Base-by-base conservation (phyloP, 2,797 vertebrate species). In the Pterois miles region DNA sequence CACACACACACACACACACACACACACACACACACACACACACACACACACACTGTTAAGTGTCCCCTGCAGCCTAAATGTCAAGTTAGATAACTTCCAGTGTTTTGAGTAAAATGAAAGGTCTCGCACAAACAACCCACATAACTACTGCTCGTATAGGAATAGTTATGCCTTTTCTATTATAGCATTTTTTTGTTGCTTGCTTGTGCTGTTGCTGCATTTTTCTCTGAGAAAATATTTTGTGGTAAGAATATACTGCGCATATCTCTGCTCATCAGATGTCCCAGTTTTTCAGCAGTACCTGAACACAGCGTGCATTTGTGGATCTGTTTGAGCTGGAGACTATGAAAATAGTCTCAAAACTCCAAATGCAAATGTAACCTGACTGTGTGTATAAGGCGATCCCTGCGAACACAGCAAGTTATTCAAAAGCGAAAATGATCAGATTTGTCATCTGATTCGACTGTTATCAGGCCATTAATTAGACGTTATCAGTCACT, bases 41-140 rank as follows among this genome's bases (percentile, higher is more conserved):
- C 40, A 54, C 57, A 63, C 23, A 68, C 58, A 36, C 25, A 46
- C 29, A 60, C 3, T n/a, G 22, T 59, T 53, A 63, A 66, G 63
- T 40, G 52, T 74, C 54, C 54, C 75, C 78, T 66, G 46, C 59
- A 78, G 76, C 66, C 50, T 66, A 40, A 36, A 78, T 70, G 85
- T 69, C 74, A 84, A 29, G 60, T 75, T 75, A 65, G 50, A 87
- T 86, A 65, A 82, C 79, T 83, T 74, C 70, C 78, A 71, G 43
- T 77, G 65, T 70, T 81, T 63, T 82, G 62, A 71, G 71, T 80
- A 34, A 72, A 83, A 74, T 78, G 57, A 85, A 80, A 74, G 72
- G 71, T 52, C 69, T 73, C 16, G 23, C 23, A 54, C 23, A 54
- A 56, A 69, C 54, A 33, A 29, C 50, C 68, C 4, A 34, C 6